These are phyloP conservation scores for Heteractis magnifica DNA, from an alignment of 92 coral and sea anemone genomes.

Conservation along the genomic window DNA sequence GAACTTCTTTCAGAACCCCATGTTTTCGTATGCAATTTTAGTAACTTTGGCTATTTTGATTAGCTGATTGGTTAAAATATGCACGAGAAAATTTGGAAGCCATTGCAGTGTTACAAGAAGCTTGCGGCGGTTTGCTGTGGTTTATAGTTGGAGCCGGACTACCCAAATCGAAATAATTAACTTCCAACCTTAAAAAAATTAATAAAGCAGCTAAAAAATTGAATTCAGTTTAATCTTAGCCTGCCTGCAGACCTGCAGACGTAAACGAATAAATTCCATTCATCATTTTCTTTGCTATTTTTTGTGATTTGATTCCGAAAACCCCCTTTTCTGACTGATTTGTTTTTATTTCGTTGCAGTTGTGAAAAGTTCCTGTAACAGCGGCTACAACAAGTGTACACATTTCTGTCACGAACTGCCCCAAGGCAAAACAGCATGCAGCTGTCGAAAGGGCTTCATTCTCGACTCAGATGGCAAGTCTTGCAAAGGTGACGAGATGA, in stretches of 20 bases:
- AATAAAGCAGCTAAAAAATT: too few species aligned
- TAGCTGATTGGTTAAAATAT: not conserved
- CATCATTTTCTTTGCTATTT: not conserved
- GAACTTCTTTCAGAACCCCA: too few species aligned
- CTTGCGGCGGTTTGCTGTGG: too few species aligned
- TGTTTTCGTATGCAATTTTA: too few species aligned
- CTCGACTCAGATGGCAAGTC: slow-evolving; percentile 68
- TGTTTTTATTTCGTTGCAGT: slow-evolving; percentile 40
- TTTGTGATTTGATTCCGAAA: not conserved
- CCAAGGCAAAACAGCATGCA: slow-evolving; percentile 74
- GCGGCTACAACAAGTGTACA: slow-evolving; percentile 76
- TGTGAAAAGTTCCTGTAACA: slow-evolving; percentile 86
- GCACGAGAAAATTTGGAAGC: not conserved
- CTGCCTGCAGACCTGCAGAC: too few species aligned
- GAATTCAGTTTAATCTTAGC: too few species aligned
- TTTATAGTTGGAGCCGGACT: too few species aligned
- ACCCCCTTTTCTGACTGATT: not conserved
- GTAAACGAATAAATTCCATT: too few species aligned
- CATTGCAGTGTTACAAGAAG: not conserved
- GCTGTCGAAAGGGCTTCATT: slow-evolving; percentile 74
- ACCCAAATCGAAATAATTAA: too few species aligned
- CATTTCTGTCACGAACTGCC: slow-evolving; percentile 82
- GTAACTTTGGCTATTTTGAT: too few species aligned
- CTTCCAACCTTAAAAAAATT: too few species aligned
- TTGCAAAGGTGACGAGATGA: slow-evolving; percentile 67